Evolutionary conservation across 1,140 invertebrate species (phyloP).

Genomic region (Ladona fulva): DNA sequence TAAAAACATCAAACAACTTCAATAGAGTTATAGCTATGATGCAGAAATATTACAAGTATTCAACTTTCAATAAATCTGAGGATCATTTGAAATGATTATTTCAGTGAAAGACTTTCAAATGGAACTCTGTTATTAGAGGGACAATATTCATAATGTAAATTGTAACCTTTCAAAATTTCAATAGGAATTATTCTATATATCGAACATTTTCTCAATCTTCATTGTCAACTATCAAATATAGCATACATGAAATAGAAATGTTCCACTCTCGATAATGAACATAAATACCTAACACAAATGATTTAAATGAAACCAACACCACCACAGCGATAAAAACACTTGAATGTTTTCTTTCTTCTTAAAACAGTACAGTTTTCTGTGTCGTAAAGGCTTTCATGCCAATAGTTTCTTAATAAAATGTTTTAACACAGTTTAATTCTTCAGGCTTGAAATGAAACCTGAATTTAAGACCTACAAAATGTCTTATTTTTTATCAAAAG

Average conservation of each 20-base stretch:
- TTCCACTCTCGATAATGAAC: background rate
- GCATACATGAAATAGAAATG: background rate
- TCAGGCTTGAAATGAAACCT: background rate
- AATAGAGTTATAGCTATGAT: constrained; percentile 3
- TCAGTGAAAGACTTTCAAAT: constrained; percentile 5
- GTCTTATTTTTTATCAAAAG: constrained; percentile 1
- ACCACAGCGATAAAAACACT: background rate
- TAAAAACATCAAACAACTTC: background rate
- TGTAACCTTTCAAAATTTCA: background rate
- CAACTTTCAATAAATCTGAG: background rate
- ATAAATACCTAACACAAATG: background rate
- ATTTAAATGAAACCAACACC: background rate
- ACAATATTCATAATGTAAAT: background rate
- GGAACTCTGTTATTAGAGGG: background rate
- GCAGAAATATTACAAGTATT: background rate
- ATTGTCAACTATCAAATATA: background rate
- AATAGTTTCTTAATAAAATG: background rate
- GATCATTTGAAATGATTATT: background rate
- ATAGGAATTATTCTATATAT: background rate
- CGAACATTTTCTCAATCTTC: background rate
- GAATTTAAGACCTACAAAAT: background rate
- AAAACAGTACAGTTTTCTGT: background rate
- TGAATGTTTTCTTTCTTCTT: background rate
- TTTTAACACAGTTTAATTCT: background rate
- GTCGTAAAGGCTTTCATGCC: background rate